Conservation (phyloP, 2,113 vertebrate species). For the Epinephelus lanceolatus region DNA sequence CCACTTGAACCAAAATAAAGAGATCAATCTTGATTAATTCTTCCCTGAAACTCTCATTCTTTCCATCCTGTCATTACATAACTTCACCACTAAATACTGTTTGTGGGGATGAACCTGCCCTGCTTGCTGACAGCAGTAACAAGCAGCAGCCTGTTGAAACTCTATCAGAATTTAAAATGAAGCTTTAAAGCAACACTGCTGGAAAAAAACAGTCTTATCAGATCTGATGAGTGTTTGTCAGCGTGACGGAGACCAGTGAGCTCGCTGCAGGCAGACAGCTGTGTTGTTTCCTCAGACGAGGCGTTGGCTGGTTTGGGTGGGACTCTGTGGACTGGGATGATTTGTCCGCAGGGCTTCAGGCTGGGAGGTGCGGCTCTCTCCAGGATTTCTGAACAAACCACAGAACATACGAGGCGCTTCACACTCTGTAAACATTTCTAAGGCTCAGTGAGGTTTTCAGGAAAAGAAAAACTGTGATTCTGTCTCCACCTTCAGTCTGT, state of each 20-base stretch:
- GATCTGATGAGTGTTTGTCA: too few species aligned
- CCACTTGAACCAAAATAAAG: too few species aligned
- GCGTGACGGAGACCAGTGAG: too few species aligned
- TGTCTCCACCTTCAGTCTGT: neutral
- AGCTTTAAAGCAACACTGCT: neutral
- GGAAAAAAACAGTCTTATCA: too few species aligned
- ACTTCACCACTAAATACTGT: neutral
- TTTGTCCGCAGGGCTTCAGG: slow-evolving; percentile 28
- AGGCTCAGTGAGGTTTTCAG: neutral
- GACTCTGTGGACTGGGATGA: neutral
- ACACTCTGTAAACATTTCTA: neutral
- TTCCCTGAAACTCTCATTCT: too few species aligned
- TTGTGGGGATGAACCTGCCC: neutral
- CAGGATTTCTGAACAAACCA: slow-evolving; percentile 28
- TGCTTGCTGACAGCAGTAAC: neutral
- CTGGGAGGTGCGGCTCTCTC: neutral
- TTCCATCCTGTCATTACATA: neutral
- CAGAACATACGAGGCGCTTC: neutral
- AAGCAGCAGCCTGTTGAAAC: slow-evolving; percentile 26
- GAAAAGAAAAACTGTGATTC: neutral
- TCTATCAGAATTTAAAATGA: neutral
- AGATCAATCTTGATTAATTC: neutral
- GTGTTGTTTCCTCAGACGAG: neutral
- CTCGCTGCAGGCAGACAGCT: neutral
- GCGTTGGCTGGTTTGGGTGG: slow-evolving; percentile 14